Conservation (phyloP, 2,888 invertebrate genomes). For the Lamellibrachia columna region DNA sequence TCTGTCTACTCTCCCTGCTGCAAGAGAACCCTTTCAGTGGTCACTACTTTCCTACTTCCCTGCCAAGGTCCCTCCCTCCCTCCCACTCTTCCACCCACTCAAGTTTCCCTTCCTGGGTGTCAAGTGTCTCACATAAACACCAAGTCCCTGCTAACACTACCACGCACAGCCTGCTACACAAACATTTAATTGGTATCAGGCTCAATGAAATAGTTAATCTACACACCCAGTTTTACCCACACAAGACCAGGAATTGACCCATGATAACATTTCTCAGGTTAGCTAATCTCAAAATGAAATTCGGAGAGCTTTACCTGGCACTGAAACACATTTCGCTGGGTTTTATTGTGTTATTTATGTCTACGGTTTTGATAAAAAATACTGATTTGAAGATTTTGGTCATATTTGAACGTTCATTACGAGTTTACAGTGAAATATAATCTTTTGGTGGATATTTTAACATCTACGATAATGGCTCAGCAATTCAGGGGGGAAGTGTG, state of each 20-base stretch:
- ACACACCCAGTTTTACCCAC: not conserved
- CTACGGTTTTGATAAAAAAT: not conserved
- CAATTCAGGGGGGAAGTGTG: not conserved
- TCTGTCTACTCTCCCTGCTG: not conserved
- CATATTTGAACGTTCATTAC: not conserved
- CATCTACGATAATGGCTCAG: not conserved
- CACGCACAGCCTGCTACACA: not conserved
- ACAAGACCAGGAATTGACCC: not conserved
- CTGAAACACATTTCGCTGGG: not conserved
- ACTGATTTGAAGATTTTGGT: not conserved
- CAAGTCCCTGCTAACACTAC: not conserved
- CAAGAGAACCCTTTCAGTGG: not conserved
- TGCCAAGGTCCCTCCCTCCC: too few species aligned
- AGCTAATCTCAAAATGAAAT: not conserved
- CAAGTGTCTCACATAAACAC: not conserved
- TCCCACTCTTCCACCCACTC: not conserved
- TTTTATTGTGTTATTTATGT: not conserved
- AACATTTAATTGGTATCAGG: not conserved
- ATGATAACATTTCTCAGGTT: not conserved
- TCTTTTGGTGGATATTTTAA: not conserved
- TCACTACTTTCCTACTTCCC: not conserved
- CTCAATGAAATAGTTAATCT: not conserved
- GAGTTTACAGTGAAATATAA: not conserved
- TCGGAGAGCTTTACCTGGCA: not conserved
- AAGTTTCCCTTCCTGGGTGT: slow-evolving; percentile 1